Evolutionary conservation across 2,797 vertebrate species (phyloP).

Genomic region (Cirrhinus mrigala): DNA sequence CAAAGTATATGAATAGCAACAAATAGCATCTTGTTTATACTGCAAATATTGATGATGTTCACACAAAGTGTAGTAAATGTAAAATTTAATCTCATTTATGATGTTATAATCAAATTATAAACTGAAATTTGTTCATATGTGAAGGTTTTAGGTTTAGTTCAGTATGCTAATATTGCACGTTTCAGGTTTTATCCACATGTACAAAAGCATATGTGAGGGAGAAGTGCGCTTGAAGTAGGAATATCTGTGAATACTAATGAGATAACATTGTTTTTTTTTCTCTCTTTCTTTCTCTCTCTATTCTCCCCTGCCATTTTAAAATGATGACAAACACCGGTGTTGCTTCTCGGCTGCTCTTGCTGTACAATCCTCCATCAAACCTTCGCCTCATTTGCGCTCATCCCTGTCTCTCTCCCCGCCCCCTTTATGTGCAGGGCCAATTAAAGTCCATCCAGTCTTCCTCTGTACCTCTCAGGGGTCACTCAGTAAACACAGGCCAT

Average conservation of each 20-base stretch:
- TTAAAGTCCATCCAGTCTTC: slow-evolving; percentile 78
- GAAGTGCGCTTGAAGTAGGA: background rate
- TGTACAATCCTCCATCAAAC: slow-evolving; percentile 53
- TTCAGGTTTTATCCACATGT: background rate
- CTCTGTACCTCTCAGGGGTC: slow-evolving; percentile 75
- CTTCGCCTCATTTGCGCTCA: background rate
- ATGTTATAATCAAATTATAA: background rate
- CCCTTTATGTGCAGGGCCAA: slow-evolving; percentile 73
- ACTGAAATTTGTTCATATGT: background rate
- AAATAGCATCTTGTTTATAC: background rate
- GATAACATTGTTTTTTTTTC: background rate
- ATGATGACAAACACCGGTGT: background rate
- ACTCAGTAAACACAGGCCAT: slow-evolving; percentile 78
- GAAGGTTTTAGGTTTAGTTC: background rate
- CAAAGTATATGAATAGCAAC: background rate
- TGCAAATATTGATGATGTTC: background rate
- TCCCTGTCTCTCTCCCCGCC: slow-evolving; percentile 47
- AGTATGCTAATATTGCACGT: background rate
- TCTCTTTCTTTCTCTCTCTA: background rate
- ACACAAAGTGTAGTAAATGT: background rate
- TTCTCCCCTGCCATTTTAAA: slow-evolving; percentile 17
- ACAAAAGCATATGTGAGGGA: background rate
- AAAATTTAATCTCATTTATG: background rate
- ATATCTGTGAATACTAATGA: slow-evolving; percentile 16
- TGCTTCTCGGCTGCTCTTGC: background rate